A percentile compares a stretch with the other conserved stretches of the same genome.
These are phyloP conservation scores for Hydrozoanthus gracilis DNA, from an alignment of 92 coral and sea anemone species.

Conservation along the genomic window DNA sequence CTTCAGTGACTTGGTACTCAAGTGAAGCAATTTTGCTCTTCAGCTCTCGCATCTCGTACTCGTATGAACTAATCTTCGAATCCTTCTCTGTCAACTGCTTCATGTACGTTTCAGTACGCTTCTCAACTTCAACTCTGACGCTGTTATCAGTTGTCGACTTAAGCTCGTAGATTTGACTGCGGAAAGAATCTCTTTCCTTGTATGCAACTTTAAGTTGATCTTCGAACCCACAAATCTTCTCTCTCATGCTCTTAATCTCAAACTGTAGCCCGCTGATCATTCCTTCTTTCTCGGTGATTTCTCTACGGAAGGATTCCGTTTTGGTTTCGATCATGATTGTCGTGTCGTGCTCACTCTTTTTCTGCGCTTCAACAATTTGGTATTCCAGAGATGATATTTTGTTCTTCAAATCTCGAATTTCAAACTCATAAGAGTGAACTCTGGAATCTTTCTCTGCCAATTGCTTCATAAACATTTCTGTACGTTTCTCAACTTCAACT, in stretches of 20 bases:
- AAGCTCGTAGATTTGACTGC: constrained; percentile 42
- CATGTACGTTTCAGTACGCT: constrained; percentile 32
- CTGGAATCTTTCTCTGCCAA: constrained; percentile 34
- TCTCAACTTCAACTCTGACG: constrained; percentile 47
- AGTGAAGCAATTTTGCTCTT: constrained; percentile 35
- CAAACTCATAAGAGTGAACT: constrained; percentile 10
- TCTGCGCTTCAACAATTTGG: constrained; percentile 22
- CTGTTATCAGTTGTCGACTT: constrained; percentile 37
- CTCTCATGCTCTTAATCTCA: constrained; percentile 3
- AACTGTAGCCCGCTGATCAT: constrained; percentile 42
- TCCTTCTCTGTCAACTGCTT: constrained; percentile 54
- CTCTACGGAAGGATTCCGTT: constrained; percentile 51
- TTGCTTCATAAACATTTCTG: constrained; percentile 37
- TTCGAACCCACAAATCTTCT: constrained; percentile 38
- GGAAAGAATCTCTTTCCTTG: constrained; percentile 58
- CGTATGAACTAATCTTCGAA: constrained; percentile 19
- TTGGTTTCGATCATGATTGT: constrained; percentile 56
- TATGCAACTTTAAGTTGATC: constrained; percentile 48
- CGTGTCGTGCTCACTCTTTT: constrained; percentile 42
- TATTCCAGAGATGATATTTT: constrained; percentile 50
- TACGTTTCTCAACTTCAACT: constrained; percentile 31
- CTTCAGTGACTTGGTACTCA: constrained; percentile 17
- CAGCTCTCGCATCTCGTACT: constrained; percentile 15
- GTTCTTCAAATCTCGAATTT: constrained; percentile 30
- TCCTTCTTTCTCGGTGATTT: constrained; percentile 49